Evolutionary conservation across 1,140 invertebrate species (phyloP).

Genomic region (Drosophila tropicalis): DNA sequence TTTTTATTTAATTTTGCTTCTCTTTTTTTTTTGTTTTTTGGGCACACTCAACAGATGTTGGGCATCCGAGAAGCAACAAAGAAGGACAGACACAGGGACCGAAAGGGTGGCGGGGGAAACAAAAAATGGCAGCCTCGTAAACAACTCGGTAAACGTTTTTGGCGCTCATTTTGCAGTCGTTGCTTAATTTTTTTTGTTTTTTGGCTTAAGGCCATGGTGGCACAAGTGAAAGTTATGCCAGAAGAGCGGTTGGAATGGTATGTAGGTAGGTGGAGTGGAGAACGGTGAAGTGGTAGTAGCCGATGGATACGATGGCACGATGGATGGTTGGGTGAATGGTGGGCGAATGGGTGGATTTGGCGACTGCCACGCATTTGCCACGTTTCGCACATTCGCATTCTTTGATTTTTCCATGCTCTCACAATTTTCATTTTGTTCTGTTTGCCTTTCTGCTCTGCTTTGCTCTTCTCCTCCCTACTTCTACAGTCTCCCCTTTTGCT

Average conservation of each 20-base stretch:
- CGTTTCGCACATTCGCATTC: slow-evolving; percentile 60
- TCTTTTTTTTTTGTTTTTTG: slow-evolving; percentile 29
- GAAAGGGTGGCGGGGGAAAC: slow-evolving; percentile 6
- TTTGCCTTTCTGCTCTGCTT: slow-evolving; percentile 42
- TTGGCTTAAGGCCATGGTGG: slow-evolving; percentile 44
- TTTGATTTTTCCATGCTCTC: slow-evolving; percentile 48
- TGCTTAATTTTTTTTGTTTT: slow-evolving; percentile 65
- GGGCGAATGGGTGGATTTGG: neutral
- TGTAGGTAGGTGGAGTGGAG: neutral
- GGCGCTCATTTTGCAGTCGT: slow-evolving; percentile 77
- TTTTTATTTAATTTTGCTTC: slow-evolving; percentile 19
- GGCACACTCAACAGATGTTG: slow-evolving; percentile 56
- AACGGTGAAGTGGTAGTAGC: slow-evolving; percentile 1
- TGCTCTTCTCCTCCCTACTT: slow-evolving; percentile 19
- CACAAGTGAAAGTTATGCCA: slow-evolving; percentile 66
- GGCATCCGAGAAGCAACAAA: slow-evolving; percentile 14
- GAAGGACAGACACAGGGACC: neutral
- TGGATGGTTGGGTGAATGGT: no score
- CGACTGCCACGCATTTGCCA: slow-evolving; percentile 51
- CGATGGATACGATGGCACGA: neutral
- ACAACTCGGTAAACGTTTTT: slow-evolving; percentile 77
- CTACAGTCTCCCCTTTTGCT: slow-evolving; percentile 7
- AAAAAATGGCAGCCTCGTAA: slow-evolving; percentile 68
- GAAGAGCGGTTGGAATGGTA: neutral
- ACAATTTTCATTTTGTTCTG: slow-evolving; percentile 51